Conservation (phyloP, 2,113 vertebrate species). For the Callopanchax toddi region DNA sequence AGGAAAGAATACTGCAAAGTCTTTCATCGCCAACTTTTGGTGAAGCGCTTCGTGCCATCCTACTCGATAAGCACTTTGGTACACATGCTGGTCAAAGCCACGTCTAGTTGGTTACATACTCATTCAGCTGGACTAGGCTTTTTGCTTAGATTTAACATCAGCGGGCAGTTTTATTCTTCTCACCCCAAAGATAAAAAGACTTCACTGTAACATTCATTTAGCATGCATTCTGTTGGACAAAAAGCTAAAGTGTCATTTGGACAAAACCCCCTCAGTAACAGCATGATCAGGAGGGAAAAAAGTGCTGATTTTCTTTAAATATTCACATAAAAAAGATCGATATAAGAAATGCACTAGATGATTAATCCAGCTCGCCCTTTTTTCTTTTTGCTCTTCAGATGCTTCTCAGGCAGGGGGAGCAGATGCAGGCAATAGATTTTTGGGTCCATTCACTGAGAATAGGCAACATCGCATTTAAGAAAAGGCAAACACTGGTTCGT, state of each 20-base stretch:
- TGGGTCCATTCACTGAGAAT: slow-evolving; percentile 25
- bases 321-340: slow-evolving; percentile 71
- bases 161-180: slow-evolving; percentile 52
- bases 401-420: slow-evolving; percentile 20
- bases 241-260: slow-evolving; percentile 61
- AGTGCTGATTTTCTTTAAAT: slow-evolving; percentile 78
- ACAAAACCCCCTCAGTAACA: slow-evolving; percentile 70
- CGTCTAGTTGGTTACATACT: slow-evolving; percentile 35
- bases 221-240: slow-evolving; percentile 71
- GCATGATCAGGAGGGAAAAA: slow-evolving; percentile 71
- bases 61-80: slow-evolving; percentile 66
- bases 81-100: slow-evolving; percentile 68
- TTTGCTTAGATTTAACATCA: slow-evolving; percentile 53
- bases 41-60: slow-evolving; percentile 29
- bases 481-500: slow-evolving; percentile 63
- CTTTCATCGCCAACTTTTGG: slow-evolving; percentile 52
- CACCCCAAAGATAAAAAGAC: slow-evolving; percentile 67
- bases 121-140: slow-evolving; percentile 44
- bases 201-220: slow-evolving; percentile 74
- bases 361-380: slow-evolving; percentile 32
- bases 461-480: slow-evolving; percentile 59
- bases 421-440: slow-evolving; percentile 24
- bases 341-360: slow-evolving; percentile 67
- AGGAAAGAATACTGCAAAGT: slow-evolving; percentile 48
- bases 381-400: neutral